Conservation (phyloP, 2,113 vertebrate genomes). For the Proterorhinus semilunaris region DNA sequence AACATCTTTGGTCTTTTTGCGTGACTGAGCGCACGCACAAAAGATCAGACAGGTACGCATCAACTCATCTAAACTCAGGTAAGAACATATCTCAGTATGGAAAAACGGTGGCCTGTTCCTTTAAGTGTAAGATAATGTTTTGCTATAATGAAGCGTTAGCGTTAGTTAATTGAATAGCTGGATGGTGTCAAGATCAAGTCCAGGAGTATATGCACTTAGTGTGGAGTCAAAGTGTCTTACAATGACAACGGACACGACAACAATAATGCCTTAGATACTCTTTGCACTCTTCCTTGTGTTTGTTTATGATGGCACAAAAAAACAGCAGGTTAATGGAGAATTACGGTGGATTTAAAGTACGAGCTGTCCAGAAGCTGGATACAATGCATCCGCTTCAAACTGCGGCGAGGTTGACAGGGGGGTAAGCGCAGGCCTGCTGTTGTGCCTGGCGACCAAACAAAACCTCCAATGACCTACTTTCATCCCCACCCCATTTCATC, state of each 20-base stretch:
- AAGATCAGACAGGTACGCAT: too few relatives aligned
- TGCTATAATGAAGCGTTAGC: neutral
- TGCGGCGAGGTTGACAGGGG: constrained; percentile 39
- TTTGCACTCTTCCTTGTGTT: neutral
- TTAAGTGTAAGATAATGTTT: too few relatives aligned
- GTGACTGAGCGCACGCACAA: too few relatives aligned
- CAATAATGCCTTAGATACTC: neutral
- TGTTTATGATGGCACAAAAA: neutral
- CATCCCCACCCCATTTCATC: constrained; percentile 47
- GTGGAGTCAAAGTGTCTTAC: neutral
- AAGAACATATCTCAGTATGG: too few relatives aligned
- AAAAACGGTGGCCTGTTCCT: too few relatives aligned
- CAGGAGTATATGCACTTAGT: neutral
- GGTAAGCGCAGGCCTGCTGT: constrained; percentile 51
- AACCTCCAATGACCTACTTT: constrained; percentile 73
- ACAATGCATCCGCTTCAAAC: constrained; percentile 34
- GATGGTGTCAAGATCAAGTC: too few relatives aligned
- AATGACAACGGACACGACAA: neutral
- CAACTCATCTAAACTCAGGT: too few relatives aligned
- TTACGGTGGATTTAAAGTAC: constrained; percentile 15
- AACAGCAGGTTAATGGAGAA: constrained; percentile 36
- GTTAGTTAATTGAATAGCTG: too few relatives aligned
- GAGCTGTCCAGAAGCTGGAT: constrained; percentile 10
- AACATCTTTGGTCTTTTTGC: too few relatives aligned
- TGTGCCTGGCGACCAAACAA: constrained; percentile 66